Base-by-base conservation (phyloP, 2,888 invertebrate genomes). In the Coremacera marginata region DNA sequence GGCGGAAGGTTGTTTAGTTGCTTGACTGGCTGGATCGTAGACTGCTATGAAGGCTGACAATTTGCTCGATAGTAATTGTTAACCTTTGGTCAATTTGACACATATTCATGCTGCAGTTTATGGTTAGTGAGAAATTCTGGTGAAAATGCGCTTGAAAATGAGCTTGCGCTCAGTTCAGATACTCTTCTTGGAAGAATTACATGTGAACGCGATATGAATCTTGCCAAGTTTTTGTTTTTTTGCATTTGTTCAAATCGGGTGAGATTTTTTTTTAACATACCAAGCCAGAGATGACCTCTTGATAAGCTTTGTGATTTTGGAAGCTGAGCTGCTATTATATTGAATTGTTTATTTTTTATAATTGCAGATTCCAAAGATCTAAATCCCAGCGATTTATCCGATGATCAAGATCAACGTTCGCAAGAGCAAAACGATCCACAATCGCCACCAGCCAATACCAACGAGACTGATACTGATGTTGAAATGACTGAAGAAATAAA, bases 41-140 rank as follows among this genome's bases (percentile, higher is more conserved):
- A 52, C 70, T 37, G 70, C 74, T 57, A 34, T 51, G 77, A 78
- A 78, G 82, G 81, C 86, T 88, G 88, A 88, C 88, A 88, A 88
- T 88, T 88, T 88, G 88, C 87, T 88, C 85, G 85, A 86, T 87
- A 88, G 87, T 88, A 88, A 88, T 88, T 88, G 88, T 88, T 85
- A 87, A 86, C 87, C 87, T 85, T 84, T 84, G 84, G 81, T 84
- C 86, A 85, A 84, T 85, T 86, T 88, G 88, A 87, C 87, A 86
- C 86, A 86, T 86, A 84, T 84, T 82, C 76, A 22, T 65, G 55
- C 63, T 57, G 72, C 72, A 63, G 72, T 81, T 80, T 80, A 79
- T 82, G 79, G 79, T 74, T 52, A 77, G 71, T 75, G 79, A 74
- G 60, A 78, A 75, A 77, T 81, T 82, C 82, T 77, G 72, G 73